A percentile compares a stretch with the other conserved stretches of the same genome.
Conservation (phyloP, 1,140 invertebrate species). For the Procambarus virginalis region DNA sequence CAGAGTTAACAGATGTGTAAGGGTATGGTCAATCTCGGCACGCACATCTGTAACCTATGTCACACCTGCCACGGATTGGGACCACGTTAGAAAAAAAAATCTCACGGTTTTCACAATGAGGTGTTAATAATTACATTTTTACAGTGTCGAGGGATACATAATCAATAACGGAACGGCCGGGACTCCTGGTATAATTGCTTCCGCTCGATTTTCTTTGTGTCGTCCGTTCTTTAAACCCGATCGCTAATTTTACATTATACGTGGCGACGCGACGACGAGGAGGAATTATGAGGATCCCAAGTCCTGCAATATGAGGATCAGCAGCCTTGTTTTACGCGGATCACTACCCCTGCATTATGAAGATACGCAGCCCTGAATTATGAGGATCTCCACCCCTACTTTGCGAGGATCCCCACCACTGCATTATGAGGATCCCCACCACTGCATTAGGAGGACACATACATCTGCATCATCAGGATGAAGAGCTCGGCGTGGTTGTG, state of each 20-base stretch:
- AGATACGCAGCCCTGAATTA: too few species aligned
- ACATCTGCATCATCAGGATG: too few species aligned
- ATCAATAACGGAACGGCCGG: slow-evolving; percentile 9
- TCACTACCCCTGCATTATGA: too few species aligned
- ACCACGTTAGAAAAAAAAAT: too few species aligned
- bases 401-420: too few species aligned
- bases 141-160: slow-evolving; percentile 5
- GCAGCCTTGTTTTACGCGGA: too few species aligned
- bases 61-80: not conserved
- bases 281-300: too few species aligned
- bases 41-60: not conserved
- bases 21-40: not conserved
- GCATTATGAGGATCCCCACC: too few species aligned
- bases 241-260: not conserved
- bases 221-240: not conserved
- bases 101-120: not conserved
- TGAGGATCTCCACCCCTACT: too few species aligned
- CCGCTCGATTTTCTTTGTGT: not conserved
- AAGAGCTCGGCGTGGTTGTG: too few species aligned
- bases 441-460: too few species aligned
- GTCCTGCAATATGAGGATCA: too few species aligned
- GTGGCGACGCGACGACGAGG: not conserved
- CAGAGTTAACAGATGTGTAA: slow-evolving; percentile 2
- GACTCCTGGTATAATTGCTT: not conserved
- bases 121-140: slow-evolving; percentile 1